Evolutionary conservation across 2,888 invertebrate species (phyloP).

Genomic region (Zelleria hepariella): DNA sequence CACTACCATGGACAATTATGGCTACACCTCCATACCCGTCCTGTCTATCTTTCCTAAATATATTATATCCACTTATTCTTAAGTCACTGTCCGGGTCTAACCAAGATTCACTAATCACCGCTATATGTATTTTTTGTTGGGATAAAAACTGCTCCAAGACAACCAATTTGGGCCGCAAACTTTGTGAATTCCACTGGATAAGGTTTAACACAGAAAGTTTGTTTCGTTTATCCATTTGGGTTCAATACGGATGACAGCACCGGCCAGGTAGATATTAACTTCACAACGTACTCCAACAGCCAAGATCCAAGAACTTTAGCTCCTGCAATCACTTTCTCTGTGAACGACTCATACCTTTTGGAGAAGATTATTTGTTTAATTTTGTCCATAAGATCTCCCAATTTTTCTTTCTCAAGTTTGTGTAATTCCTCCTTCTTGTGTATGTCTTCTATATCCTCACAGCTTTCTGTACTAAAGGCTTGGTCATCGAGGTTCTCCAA

Average conservation of each 20-base stretch:
- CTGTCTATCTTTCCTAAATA: constrained; percentile 11
- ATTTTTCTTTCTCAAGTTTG: background rate
- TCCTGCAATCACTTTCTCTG: background rate
- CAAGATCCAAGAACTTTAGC: background rate
- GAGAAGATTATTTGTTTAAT: background rate
- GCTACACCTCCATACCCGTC: constrained; percentile 15
- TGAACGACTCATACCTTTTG: background rate
- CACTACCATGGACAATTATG: constrained; percentile 9
- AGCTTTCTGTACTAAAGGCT: no score
- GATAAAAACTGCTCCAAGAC: constrained; percentile 5
- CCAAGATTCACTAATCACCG: constrained; percentile 11
- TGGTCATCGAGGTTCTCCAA: background rate
- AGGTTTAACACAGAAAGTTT: constrained; percentile 2
- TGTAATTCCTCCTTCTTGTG: background rate
- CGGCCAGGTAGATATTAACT: constrained; percentile 9
- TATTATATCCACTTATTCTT: constrained; percentile 10
- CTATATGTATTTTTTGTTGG: constrained; percentile 12
- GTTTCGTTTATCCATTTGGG: background rate
- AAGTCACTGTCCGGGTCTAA: constrained; percentile 5
- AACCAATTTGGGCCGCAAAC: constrained; percentile 7
- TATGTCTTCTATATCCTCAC: no score
- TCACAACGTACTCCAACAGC: background rate
- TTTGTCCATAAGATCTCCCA: background rate
- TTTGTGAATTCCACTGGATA: constrained; percentile 10
- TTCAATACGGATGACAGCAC: background rate